These are phyloP conservation scores for Apteryx mantelli DNA, from an alignment of 2,113 vertebrate species.

Conservation along the genomic window DNA sequence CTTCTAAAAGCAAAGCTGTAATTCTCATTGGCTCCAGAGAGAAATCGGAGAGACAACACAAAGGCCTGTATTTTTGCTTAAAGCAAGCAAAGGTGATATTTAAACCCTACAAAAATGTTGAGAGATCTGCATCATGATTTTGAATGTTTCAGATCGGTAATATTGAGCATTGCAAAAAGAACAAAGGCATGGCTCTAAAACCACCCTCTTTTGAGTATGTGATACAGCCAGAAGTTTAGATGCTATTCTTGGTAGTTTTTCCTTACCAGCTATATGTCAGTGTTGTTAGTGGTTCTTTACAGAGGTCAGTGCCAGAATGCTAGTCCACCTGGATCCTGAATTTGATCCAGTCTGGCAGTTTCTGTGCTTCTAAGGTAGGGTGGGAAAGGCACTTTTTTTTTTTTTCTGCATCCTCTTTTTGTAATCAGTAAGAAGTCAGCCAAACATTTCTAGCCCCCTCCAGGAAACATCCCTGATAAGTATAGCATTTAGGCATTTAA, in stretches of 20 bases:
- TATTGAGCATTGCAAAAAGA: neutral
- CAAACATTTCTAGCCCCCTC: constrained; percentile 25
- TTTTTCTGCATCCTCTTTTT: constrained; percentile 35
- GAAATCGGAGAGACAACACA: neutral
- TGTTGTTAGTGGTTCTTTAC: neutral
- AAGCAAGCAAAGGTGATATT: neutral
- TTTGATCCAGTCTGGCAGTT: neutral
- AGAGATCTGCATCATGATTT: neutral
- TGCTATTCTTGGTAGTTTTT: neutral
- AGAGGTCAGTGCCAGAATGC: neutral
- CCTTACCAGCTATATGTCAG: neutral
- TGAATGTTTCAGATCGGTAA: neutral
- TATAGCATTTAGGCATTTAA: constrained; percentile 14
- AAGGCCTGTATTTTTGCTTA: neutral
- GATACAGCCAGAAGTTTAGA: neutral
- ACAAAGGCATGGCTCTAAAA: neutral
- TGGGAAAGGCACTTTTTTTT: neutral
- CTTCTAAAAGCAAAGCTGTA: neutral
- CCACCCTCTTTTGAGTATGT: neutral
- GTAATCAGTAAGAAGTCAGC: constrained; percentile 39
- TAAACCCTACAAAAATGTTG: neutral
- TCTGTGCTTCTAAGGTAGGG: neutral
- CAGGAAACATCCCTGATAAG: constrained; percentile 54
- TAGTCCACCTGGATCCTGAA: neutral
- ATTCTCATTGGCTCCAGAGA: neutral